Conservation (phyloP, 2,113 vertebrate species). For the Calonectris borealis region DNA sequence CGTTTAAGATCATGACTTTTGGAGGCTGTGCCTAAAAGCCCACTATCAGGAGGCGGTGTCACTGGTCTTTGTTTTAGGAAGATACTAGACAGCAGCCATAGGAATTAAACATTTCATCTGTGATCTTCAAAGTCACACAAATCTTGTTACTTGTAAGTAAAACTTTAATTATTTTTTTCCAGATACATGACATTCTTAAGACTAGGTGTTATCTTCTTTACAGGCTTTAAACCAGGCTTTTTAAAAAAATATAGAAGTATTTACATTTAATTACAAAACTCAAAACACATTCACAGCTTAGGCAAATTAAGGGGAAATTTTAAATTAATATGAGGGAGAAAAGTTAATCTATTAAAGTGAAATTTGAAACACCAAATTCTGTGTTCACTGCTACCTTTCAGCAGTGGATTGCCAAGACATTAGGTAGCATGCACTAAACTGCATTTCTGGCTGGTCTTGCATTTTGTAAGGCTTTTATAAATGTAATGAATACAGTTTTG, state of each 20-base stretch:
- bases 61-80: background rate
- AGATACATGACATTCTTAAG: background rate
- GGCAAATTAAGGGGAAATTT: slow-evolving; percentile 15
- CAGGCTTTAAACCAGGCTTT: background rate
- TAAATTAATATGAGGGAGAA: background rate
- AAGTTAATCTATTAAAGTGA: background rate
- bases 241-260: background rate
- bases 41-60: background rate
- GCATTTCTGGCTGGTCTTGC: background rate
- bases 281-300: background rate
- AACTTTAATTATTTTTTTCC: background rate
- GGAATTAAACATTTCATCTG: background rate
- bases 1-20: background rate
- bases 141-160: background rate
- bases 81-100: background rate
- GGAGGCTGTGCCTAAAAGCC: background rate
- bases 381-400: background rate
- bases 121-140: background rate
- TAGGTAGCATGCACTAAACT: background rate
- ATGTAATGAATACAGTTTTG: background rate
- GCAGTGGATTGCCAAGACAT: background rate
- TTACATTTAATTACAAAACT: slow-evolving; percentile 26
- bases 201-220: background rate
- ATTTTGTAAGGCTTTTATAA: background rate
- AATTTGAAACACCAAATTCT: background rate